Conservation (phyloP, 2,888 invertebrate genomes). For the Hydriomena furcata region DNA sequence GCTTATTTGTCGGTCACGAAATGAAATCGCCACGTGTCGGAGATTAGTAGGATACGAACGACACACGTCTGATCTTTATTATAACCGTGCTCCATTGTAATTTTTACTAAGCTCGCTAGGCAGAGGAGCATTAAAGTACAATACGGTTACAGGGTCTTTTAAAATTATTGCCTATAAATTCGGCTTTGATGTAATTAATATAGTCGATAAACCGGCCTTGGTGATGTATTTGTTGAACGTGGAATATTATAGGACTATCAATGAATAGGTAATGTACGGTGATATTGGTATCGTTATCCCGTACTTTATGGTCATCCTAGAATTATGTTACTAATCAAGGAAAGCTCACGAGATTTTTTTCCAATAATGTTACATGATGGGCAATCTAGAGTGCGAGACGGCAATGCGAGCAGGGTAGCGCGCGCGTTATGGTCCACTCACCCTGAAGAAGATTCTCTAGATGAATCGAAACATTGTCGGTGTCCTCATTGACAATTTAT, state of each 20-base stretch:
- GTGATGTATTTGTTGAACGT: constrained; percentile 52
- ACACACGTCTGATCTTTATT: constrained; percentile 53
- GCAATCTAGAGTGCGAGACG: too few species aligned
- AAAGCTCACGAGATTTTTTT: too few species aligned
- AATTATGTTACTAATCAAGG: constrained; percentile 13
- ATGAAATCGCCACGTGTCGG: constrained; percentile 74
- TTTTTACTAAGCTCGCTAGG: constrained; percentile 36
- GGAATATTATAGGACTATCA: constrained; percentile 37
- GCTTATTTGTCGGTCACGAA: constrained; percentile 72
- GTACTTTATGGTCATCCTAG: constrained; percentile 31
- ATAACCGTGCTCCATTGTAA: constrained; percentile 33
- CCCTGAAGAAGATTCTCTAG: too few species aligned
- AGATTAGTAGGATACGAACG: constrained; percentile 62
- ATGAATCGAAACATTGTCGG: too few species aligned
- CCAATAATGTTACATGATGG: too few species aligned
- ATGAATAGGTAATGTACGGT: constrained; percentile 32
- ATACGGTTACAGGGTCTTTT: constrained; percentile 58
- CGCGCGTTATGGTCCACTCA: too few species aligned
- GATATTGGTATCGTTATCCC: constrained; percentile 30
- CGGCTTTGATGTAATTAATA: constrained; percentile 58
- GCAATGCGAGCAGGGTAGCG: too few species aligned
- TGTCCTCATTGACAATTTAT: too few species aligned
- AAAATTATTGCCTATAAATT: constrained; percentile 70
- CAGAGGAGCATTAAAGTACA: constrained; percentile 57
- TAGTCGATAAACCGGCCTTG: constrained; percentile 49